These are phyloP conservation scores for Chauna torquata DNA, from an alignment of 2,113 vertebrate genomes.

Conservation along the genomic window DNA sequence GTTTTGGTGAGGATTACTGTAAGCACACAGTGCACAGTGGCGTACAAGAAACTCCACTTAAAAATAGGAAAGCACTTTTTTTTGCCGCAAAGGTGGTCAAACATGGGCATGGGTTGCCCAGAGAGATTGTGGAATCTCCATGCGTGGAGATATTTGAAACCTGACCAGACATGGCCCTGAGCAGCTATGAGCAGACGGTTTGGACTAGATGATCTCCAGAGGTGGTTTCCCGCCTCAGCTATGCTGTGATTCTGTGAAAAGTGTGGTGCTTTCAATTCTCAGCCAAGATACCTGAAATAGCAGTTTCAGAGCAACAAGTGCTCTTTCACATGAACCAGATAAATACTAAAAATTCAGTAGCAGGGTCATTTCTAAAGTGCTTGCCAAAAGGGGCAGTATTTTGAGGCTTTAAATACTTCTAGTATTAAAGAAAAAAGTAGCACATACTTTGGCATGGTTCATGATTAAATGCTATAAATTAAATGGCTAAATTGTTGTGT, in stretches of 20 bases:
- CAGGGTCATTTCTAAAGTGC: not conserved
- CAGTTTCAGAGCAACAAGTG: not conserved
- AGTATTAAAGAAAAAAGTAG: too few relatives aligned
- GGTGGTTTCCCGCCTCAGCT: not conserved
- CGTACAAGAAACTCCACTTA: not conserved
- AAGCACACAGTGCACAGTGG: not conserved
- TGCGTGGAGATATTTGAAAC: not conserved
- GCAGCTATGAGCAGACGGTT: not conserved
- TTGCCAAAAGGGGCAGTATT: slow-evolving; percentile 1
- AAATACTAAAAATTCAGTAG: not conserved
- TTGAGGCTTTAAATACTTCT: not conserved
- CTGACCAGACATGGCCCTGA: not conserved
- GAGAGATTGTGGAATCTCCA: not conserved
- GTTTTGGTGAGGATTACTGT: not conserved
- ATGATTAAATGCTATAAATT: not conserved
- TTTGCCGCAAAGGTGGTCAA: not conserved
- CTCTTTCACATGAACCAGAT: not conserved
- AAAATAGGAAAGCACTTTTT: not conserved
- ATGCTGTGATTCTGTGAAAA: not conserved
- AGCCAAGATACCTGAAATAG: not conserved
- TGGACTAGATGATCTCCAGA: not conserved
- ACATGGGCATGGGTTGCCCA: not conserved
- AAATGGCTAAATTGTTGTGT: not conserved
- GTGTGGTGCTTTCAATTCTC: not conserved
- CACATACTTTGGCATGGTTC: not conserved